Evolutionary conservation across 1,140 invertebrate species (phyloP), one percentile per base, ranked within the genome.

Genomic region (Dreissena polymorpha): DNA sequence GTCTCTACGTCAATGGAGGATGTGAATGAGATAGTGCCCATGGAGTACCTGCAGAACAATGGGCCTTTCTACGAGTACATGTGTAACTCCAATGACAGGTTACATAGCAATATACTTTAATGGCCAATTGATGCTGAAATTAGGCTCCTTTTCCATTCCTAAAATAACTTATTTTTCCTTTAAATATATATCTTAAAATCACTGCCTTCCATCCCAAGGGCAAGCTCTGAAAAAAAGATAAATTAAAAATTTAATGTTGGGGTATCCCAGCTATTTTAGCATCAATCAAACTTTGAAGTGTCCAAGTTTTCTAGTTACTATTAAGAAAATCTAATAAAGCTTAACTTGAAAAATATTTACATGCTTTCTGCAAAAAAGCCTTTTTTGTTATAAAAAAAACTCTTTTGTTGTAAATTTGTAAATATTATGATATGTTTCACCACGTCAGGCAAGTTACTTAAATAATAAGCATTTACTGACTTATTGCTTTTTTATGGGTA

Each of bases 21-120:
- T 89, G 88, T 95, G 21, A 87, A 88, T 14, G 91, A 94, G 75
- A 88, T 98, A 18, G 97, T 98, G 0, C 96, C 97, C 0, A 78
- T 96, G 2, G 93, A 95, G 13, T 91, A 96, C 3, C 91, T 99
- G 12, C 93, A 94, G 79, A 90, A 93, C 27, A 96, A 98, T 86
- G 85, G 92, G 21, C 90, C 93, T 2, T 99, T 99, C 91, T 95
- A 94, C 87, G 91, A 96, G 21, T 99, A 98, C 91, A 95, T 99
- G 50, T 94, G 93, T 80, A 93, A 95, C 13, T 98, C 96, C 2
- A 99, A 99, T 92, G 95, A 97, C 87, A 91, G 91, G 96, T 96
- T 93, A 94, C 94, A 69, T 69, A 13, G 8, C 39, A 39, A 3
- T 63, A 10, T 21, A 21, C 18, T 21, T 63, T 21, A 21, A 25